A percentile compares a stretch with the other conserved stretches of the same genome.
Evolutionary conservation across 92 coral and sea anemone genomes (phyloP).

Genomic region (Anthopleura xanthogrammica): DNA sequence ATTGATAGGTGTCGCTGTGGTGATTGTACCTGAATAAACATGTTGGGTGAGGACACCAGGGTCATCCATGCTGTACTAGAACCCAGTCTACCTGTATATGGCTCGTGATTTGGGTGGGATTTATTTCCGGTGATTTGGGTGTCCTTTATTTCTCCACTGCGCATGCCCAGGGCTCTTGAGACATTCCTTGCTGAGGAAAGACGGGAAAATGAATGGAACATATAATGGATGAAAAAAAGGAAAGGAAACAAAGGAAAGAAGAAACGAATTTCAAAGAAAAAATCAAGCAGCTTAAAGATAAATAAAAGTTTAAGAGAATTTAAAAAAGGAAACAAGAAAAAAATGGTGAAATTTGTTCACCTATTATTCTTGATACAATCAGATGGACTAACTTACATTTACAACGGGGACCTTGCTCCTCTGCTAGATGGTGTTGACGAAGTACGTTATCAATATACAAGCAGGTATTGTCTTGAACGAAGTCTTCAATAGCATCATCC

Average conservation of each 20-base stretch:
- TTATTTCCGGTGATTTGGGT: slow-evolving; percentile 35
- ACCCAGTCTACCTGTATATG: slow-evolving; percentile 7
- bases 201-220: not conserved
- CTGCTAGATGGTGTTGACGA: not conserved
- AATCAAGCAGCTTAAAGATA: too few relatives aligned
- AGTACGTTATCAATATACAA: slow-evolving; percentile 1
- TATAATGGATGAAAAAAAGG: not conserved
- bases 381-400: not conserved
- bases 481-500: slow-evolving; percentile 5
- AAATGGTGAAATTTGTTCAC: too few relatives aligned
- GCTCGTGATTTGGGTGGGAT: not conserved
- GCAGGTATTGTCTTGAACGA: not conserved
- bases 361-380: too few relatives aligned
- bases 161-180: slow-evolving; percentile 26
- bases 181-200: not conserved
- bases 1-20: not conserved
- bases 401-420: not conserved
- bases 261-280: too few relatives aligned
- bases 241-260: not conserved
- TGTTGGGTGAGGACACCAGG: not conserved
- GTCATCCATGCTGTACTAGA: slow-evolving; percentile 10
- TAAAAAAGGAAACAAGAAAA: too few relatives aligned
- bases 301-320: not conserved
- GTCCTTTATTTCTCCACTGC: slow-evolving; percentile 13
- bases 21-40: slow-evolving; percentile 7